These are phyloP conservation scores for Apamea crenata DNA, from an alignment of 2,888 invertebrate genomes.

Conservation along the genomic window DNA sequence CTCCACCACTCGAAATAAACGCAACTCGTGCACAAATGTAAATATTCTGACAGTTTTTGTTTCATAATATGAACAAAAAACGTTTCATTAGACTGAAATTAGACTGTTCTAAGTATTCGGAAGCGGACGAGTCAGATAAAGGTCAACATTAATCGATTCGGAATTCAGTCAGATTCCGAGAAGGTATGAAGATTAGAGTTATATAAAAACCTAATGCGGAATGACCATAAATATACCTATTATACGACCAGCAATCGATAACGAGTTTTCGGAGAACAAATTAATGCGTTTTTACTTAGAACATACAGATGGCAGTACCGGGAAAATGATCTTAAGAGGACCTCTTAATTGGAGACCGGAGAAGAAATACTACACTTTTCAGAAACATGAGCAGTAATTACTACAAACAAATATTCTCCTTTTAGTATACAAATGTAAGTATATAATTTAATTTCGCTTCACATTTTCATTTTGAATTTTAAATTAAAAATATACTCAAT, in stretches of 20 bases:
- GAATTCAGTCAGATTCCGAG: conserved; percentile 73
- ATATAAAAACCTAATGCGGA: conserved; percentile 73
- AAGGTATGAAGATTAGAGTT: conserved; percentile 75
- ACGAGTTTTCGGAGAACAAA: conserved; percentile 77
- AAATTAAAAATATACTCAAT: not conserved
- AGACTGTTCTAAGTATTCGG: conserved; percentile 66
- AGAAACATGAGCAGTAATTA: conserved; percentile 34
- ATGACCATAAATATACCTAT: conserved; percentile 67
- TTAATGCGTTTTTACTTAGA: conserved; percentile 77
- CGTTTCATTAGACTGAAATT: conserved; percentile 46
- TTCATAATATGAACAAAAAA: conserved; percentile 52
- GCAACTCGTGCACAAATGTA: conserved; percentile 31
- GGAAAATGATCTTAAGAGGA: conserved; percentile 72
- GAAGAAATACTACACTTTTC: conserved; percentile 57
- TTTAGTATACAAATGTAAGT: conserved; percentile 7
- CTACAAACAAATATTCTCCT: conserved; percentile 9
- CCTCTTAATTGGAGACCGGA: conserved; percentile 67
- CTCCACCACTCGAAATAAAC: conserved; percentile 40
- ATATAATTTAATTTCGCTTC: conserved; percentile 17
- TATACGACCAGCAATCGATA: conserved; percentile 75
- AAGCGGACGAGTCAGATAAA: conserved; percentile 64
- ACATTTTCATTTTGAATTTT: not conserved
- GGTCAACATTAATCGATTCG: conserved; percentile 73
- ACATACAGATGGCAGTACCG: conserved; percentile 71
- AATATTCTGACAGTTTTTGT: conserved; percentile 55